These are phyloP conservation scores for Euproctis similis DNA, from an alignment of 2,888 invertebrate species.

Conservation along the genomic window DNA sequence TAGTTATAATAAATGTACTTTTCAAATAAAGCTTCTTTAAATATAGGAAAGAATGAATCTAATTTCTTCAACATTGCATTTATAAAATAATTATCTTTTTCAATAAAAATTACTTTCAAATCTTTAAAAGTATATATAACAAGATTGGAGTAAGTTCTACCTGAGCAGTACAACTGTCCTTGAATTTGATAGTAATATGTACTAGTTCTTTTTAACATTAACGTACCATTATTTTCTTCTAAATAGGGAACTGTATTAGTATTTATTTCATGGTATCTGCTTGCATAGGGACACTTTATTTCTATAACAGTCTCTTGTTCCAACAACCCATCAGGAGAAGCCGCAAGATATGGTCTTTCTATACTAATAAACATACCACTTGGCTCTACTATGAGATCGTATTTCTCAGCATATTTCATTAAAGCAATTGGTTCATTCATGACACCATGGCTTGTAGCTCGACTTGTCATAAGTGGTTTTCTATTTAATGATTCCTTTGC, in stretches of 20 bases:
- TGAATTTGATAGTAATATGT: conserved; percentile 7
- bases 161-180: conserved; percentile 11
- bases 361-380: conserved; percentile 9
- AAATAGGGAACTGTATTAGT: conserved; percentile 10
- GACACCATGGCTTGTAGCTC: conserved; percentile 1
- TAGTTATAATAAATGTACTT: conserved; percentile 1
- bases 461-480: neutral
- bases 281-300: conserved; percentile 15
- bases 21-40: conserved; percentile 3
- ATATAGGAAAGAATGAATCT: conserved; percentile 6
- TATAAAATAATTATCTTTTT: conserved; percentile 8
- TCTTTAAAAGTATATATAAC: conserved; percentile 16
- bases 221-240: neutral
- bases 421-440: conserved; percentile 1
- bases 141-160: conserved; percentile 11
- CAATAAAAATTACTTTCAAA: conserved; percentile 9
- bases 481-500: neutral
- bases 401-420: neutral
- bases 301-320: conserved; percentile 14
- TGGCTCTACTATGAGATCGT: neutral
- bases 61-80: conserved; percentile 1
- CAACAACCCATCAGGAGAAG: conserved; percentile 15
- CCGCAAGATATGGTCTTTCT: conserved; percentile 8
- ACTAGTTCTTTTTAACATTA: conserved; percentile 2
- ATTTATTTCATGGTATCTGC: conserved; percentile 6